phyloP scores from a whole-genome alignment of 2,113 vertebrate species.

The Clarias macrocephalus region DNA sequence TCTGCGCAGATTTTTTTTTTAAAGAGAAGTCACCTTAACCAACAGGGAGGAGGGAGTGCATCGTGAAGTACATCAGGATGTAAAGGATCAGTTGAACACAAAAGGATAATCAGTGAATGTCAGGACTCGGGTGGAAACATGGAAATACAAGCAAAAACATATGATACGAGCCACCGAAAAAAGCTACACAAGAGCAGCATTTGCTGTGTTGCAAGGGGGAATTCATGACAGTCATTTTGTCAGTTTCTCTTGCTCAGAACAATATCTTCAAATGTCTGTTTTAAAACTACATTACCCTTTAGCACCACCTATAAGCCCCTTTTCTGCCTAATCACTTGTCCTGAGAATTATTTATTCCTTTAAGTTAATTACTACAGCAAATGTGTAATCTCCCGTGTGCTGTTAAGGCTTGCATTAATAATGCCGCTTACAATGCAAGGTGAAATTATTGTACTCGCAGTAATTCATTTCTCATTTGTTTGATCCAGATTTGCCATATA shows the following conservation, averaged over 20 bases:
- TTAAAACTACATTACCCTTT: neutral
- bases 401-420: constrained; percentile 29
- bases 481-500: constrained; percentile 17
- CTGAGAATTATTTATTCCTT: constrained; percentile 18
- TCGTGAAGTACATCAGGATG: too few species aligned
- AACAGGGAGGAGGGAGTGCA: too few species aligned
- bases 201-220: neutral
- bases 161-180: neutral
- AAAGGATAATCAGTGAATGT: neutral
- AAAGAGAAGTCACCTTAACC: too few species aligned
- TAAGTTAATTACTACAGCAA: constrained; percentile 2
- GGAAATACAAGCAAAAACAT: neutral
- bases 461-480: constrained; percentile 25
- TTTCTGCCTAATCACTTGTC: neutral
- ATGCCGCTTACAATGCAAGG: neutral
- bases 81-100: too few species aligned
- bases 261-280: neutral
- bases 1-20: too few species aligned
- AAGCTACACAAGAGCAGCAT: neutral
- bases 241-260: neutral
- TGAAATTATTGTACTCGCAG: constrained; percentile 27
- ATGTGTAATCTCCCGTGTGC: constrained; percentile 4
- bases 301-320: neutral
- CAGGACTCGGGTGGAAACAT: neutral
- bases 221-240: constrained; percentile 1